Evolutionary conservation across 2,888 invertebrate genomes (phyloP).

Genomic region (Apamea anceps): DNA sequence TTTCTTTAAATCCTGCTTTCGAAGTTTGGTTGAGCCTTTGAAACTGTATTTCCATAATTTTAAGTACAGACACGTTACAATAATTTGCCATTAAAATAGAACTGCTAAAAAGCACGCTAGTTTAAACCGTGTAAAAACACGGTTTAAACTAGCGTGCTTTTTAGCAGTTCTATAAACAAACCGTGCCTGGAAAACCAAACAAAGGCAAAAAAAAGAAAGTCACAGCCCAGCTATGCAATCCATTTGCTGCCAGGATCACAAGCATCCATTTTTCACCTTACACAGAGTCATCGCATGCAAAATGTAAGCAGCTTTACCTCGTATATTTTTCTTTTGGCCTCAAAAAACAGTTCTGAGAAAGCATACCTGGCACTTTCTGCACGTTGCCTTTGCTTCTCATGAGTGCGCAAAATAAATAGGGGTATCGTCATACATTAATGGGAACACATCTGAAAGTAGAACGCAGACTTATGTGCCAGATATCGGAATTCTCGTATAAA

Average conservation of each 20-base stretch:
- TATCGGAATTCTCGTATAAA: slow-evolving; percentile 47
- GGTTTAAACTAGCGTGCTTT: too few species aligned
- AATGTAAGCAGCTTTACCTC: slow-evolving; percentile 32
- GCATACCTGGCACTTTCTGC: slow-evolving; percentile 44
- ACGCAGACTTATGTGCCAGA: slow-evolving; percentile 42
- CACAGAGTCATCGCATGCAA: slow-evolving; percentile 27
- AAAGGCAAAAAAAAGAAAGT: slow-evolving; percentile 3
- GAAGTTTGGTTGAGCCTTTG: neutral
- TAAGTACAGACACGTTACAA: neutral
- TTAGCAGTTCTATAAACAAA: too few species aligned
- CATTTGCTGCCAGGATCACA: slow-evolving; percentile 37
- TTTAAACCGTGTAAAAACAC: neutral
- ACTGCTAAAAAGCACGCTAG: too few species aligned
- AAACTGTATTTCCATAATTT: neutral
- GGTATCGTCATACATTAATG: slow-evolving; percentile 53
- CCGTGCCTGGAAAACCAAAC: neutral
- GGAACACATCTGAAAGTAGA: slow-evolving; percentile 49
- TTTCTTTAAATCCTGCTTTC: too few species aligned
- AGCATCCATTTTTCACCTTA: slow-evolving; percentile 42
- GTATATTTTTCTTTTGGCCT: slow-evolving; percentile 31
- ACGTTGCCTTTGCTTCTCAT: slow-evolving; percentile 32
- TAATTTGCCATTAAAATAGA: neutral
- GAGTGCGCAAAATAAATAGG: slow-evolving; percentile 51
- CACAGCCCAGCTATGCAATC: slow-evolving; percentile 26
- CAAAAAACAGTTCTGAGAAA: slow-evolving; percentile 35